Conservation (phyloP, 2,888 invertebrate genomes). For the Clepsis dumicolana region DNA sequence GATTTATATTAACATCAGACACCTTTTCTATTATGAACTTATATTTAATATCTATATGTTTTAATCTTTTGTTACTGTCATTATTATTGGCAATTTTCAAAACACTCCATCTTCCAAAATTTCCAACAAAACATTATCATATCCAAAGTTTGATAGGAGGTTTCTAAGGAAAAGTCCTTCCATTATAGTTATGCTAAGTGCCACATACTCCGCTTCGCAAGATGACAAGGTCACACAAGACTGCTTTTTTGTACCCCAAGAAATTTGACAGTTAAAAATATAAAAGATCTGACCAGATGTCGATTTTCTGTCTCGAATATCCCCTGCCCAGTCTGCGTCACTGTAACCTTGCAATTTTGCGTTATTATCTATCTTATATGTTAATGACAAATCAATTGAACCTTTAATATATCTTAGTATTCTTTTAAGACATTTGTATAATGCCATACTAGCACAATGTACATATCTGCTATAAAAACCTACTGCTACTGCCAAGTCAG, state of each 20-base stretch:
- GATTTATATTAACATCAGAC: constrained; percentile 8
- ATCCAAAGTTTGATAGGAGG: too few species aligned
- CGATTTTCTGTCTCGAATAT: constrained; percentile 33
- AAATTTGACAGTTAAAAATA: constrained; percentile 34
- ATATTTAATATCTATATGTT: constrained; percentile 38
- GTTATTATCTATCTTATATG: constrained; percentile 14
- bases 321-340: constrained; percentile 42
- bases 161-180: constrained; percentile 10
- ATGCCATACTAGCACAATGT: constrained; percentile 31
- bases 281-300: constrained; percentile 38
- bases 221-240: neutral
- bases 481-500: constrained; percentile 35
- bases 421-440: constrained; percentile 19
- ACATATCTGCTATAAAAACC: constrained; percentile 37
- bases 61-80: constrained; percentile 25
- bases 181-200: neutral
- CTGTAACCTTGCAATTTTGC: constrained; percentile 34
- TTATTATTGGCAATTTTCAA: constrained; percentile 19
- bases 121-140: constrained; percentile 5
- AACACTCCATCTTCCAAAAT: constrained; percentile 27
- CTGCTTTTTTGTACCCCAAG: neutral
- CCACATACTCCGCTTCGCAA: constrained; percentile 10
- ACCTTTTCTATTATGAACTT: constrained; percentile 26
- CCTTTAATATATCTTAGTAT: constrained; percentile 21
- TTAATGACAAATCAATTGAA: constrained; percentile 4